Conservation (phyloP, 2,797 vertebrate genomes). For the Otolemur crassicaudatus region DNA sequence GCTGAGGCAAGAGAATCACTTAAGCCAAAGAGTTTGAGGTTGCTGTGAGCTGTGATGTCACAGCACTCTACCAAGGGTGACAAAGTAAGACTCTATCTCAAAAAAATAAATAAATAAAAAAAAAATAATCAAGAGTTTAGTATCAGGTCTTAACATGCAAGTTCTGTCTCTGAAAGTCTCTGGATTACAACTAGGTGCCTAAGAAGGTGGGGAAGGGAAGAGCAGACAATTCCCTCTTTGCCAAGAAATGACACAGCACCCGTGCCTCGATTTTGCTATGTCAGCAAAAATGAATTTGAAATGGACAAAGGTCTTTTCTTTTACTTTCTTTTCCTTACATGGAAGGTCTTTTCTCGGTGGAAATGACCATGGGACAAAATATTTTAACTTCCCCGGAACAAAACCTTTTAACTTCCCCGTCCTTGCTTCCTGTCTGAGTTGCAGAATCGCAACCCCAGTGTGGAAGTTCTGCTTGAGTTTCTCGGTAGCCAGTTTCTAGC, state of each 20-base stretch:
- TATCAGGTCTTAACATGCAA: neutral
- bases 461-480: neutral
- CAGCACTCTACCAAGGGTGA: no score
- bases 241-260: neutral
- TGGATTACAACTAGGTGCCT: neutral
- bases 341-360: neutral
- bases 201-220: no score
- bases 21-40: no score
- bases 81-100: no score
- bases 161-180: neutral
- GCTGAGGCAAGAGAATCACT: no score
- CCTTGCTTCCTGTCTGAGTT: neutral
- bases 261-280: neutral
- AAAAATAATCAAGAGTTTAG: neutral
- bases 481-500: neutral
- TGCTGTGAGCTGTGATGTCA: no score
- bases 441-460: rapidly evolving
- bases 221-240: neutral
- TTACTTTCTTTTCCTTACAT: neutral
- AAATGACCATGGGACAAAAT: neutral
- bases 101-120: no score
- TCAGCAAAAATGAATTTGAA: neutral
- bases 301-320: neutral
- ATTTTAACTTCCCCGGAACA: neutral
- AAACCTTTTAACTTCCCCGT: neutral